Percentiles rank a stretch among this genome's conserved stretches.
phyloP scores from a whole-genome alignment of 2,888 invertebrate genomes.

The Dasysyrphus tricinctus region DNA sequence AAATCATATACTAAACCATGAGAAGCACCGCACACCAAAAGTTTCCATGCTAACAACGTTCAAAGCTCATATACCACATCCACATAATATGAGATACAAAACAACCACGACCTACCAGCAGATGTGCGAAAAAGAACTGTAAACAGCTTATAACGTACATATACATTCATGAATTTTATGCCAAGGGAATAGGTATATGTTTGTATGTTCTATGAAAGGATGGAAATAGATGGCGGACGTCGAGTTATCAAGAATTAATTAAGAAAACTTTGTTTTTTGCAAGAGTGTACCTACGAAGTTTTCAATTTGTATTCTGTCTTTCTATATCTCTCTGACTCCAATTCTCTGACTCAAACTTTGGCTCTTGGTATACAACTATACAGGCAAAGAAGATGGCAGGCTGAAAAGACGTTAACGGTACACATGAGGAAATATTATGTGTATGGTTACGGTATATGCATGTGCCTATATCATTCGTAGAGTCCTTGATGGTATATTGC shows the following conservation, averaged over 20 bases:
- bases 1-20: slow-evolving; percentile 46
- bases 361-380: neutral
- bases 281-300: slow-evolving; percentile 58
- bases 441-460: neutral
- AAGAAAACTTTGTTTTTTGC: slow-evolving; percentile 73
- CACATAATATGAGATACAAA: slow-evolving; percentile 11
- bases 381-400: neutral
- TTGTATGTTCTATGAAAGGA: neutral
- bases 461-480: slow-evolving; percentile 8
- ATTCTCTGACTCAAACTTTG: neutral
- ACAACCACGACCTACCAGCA: slow-evolving; percentile 19
- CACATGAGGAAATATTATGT: slow-evolving; percentile 15
- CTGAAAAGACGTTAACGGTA: slow-evolving; percentile 16
- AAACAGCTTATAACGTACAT: slow-evolving; percentile 22
- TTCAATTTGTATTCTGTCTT: slow-evolving; percentile 72
- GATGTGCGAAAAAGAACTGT: slow-evolving; percentile 51
- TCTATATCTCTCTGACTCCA: slow-evolving; percentile 31
- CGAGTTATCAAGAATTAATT: slow-evolving; percentile 76
- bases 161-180: slow-evolving; percentile 4
- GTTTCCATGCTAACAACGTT: slow-evolving; percentile 17
- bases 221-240: slow-evolving; percentile 54
- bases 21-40: slow-evolving; percentile 39
- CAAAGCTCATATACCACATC: neutral
- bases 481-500: neutral
- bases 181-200: slow-evolving; percentile 1